Evolutionary conservation across 2,797 vertebrate genomes (phyloP).

Genomic region (Etheostoma perlongum): DNA sequence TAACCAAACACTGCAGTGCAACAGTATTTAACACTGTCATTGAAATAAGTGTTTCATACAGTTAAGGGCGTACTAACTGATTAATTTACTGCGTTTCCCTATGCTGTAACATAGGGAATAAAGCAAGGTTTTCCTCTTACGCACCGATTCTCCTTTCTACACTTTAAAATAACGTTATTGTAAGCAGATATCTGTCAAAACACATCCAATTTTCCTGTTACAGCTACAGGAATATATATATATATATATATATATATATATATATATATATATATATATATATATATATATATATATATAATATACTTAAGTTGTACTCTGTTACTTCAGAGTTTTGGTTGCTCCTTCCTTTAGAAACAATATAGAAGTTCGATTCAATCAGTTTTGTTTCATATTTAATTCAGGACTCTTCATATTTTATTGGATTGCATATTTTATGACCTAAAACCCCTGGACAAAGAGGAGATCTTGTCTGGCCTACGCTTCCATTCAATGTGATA

Average conservation of each 20-base stretch:
- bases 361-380: constrained; percentile 37
- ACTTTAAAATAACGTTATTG: background rate
- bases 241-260: background rate
- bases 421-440: constrained; percentile 74
- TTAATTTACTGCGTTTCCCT: background rate
- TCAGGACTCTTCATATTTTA: constrained; percentile 74
- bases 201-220: background rate
- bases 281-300: background rate
- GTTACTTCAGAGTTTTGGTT: background rate
- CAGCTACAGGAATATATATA: no score
- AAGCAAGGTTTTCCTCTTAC: constrained; percentile 5
- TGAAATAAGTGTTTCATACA: background rate
- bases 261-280: no score
- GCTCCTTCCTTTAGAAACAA: constrained; percentile 11
- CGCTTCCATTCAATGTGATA: constrained; percentile 44
- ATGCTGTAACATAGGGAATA: background rate
- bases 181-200: accelerated
- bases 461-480: constrained; percentile 38
- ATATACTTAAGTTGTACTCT: background rate
- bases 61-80: background rate
- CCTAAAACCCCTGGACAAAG: constrained; percentile 63
- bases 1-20: constrained; percentile 3
- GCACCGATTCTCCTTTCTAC: background rate
- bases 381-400: constrained; percentile 75
- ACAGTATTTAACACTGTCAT: background rate